Conservation (phyloP, 2,113 vertebrate species). For the Gopherus flavomarginatus region DNA sequence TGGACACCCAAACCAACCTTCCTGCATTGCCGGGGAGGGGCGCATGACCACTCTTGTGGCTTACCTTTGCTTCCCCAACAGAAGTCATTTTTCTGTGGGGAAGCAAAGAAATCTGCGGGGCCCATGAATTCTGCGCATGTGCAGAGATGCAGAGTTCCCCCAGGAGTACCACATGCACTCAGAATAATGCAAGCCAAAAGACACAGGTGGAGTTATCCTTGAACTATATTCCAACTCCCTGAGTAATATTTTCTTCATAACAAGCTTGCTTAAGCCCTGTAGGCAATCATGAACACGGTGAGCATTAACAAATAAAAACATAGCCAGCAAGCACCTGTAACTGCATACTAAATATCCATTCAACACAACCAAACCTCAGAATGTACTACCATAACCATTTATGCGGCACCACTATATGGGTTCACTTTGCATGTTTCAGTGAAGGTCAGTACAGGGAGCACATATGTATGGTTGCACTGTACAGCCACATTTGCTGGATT, state of each 20-base stretch:
- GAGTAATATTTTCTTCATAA: neutral
- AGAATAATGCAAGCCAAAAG: neutral
- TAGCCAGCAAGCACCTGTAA: neutral
- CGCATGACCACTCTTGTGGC: too few species aligned
- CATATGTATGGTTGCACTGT: neutral
- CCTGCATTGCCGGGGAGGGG: too few species aligned
- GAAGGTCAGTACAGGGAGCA: neutral
- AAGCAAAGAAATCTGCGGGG: too few species aligned
- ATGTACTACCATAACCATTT: neutral
- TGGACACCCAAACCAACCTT: too few species aligned
- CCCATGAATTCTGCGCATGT: too few species aligned
- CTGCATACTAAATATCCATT: rapidly evolving
- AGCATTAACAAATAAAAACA: neutral
- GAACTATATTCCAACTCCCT: rapidly evolving
- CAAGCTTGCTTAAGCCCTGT: neutral
- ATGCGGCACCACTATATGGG: neutral
- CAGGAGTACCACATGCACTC: neutral
- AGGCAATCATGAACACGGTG: neutral
- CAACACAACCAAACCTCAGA: neutral
- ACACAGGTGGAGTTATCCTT: neutral
- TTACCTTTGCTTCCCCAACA: too few species aligned
- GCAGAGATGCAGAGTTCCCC: too few species aligned
- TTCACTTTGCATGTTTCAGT: too few species aligned
- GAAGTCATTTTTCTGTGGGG: too few species aligned
- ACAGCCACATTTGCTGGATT: neutral